These are phyloP conservation scores for Diplosoma virens DNA, from an alignment of 23 tunicate species.

Conservation along the genomic window DNA sequence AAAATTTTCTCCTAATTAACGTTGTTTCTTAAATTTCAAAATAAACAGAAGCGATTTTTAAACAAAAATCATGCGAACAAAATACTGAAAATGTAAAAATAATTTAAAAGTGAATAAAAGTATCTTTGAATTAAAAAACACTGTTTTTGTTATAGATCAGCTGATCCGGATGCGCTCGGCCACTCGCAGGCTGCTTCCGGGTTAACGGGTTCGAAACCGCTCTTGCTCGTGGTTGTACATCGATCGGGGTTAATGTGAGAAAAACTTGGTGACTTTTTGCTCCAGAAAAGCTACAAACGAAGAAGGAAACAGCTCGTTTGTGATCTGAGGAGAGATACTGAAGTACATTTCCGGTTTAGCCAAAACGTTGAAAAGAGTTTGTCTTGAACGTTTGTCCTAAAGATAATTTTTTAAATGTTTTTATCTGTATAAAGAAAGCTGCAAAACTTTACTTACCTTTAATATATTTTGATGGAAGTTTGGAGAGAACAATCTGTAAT, in stretches of 20 bases:
- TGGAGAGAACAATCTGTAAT: slow-evolving; percentile 33
- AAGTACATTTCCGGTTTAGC: slow-evolving; percentile 33
- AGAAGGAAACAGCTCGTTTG: slow-evolving; percentile 17
- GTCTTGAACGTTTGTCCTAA: slow-evolving; percentile 23
- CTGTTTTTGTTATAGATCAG: too few relatives aligned
- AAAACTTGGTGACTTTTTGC: slow-evolving; percentile 28
- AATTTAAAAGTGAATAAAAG: too few relatives aligned
- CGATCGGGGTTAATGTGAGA: neutral
- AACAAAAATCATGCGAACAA: too few relatives aligned
- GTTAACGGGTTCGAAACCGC: too few relatives aligned
- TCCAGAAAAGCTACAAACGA: slow-evolving; percentile 22
- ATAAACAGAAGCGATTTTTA: too few relatives aligned
- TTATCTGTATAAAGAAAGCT: neutral
- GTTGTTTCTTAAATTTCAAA: too few relatives aligned
- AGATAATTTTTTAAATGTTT: neutral
- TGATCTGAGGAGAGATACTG: neutral
- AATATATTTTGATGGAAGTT: slow-evolving; percentile 65
- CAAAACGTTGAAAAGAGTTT: slow-evolving; percentile 19
- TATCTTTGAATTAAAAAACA: too few relatives aligned
- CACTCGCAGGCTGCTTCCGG: too few relatives aligned
- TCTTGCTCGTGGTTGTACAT: too few relatives aligned
- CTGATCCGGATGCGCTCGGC: too few relatives aligned
- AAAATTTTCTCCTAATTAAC: too few relatives aligned
- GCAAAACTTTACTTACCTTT: slow-evolving; percentile 35
- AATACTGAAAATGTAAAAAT: too few relatives aligned